Percentiles rank a stretch among this genome's conserved stretches.
Conservation (phyloP, 2,797 vertebrate genomes). For the Microctenopoma stevenorrisi region DNA sequence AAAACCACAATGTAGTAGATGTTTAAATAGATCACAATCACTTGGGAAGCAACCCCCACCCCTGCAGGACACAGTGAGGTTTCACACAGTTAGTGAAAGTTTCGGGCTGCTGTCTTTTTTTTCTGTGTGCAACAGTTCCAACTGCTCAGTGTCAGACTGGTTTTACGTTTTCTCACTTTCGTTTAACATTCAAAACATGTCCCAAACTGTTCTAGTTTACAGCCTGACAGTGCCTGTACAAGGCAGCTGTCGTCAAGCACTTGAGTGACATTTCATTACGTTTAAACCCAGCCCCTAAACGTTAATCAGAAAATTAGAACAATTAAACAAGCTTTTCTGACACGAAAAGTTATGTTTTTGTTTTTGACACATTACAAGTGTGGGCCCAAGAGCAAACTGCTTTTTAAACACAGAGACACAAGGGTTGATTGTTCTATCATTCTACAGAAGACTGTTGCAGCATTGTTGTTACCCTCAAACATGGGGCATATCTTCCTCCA, state of each 20-base stretch:
- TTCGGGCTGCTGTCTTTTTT: not conserved
- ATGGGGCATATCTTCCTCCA: slow-evolving; percentile 97
- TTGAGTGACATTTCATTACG: not conserved
- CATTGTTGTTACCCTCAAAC: slow-evolving; percentile 87
- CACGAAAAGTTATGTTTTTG: not conserved
- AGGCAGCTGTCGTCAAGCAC: slow-evolving; percentile 9
- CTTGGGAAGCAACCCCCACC: slow-evolving; percentile 89
- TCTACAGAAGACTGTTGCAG: not conserved
- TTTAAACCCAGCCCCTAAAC: not conserved
- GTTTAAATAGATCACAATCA: slow-evolving; percentile 89
- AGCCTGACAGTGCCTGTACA: not conserved
- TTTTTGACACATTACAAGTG: not conserved
- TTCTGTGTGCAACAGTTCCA: slow-evolving; percentile 2
- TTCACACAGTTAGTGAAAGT: not conserved
- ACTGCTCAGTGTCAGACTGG: not conserved
- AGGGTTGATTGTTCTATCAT: not conserved
- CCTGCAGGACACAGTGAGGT: slow-evolving; percentile 76
- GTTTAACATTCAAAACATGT: not conserved
- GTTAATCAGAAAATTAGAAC: too few relatives aligned
- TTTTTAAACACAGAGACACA: not conserved
- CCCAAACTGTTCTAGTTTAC: too few relatives aligned
- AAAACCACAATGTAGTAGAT: slow-evolving; percentile 91
- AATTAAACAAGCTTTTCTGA: too few relatives aligned
- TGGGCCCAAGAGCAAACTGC: not conserved
- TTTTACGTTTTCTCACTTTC: not conserved